Base-by-base conservation (phyloP, 2,113 vertebrate species). In the Eulemur macaco region DNA sequence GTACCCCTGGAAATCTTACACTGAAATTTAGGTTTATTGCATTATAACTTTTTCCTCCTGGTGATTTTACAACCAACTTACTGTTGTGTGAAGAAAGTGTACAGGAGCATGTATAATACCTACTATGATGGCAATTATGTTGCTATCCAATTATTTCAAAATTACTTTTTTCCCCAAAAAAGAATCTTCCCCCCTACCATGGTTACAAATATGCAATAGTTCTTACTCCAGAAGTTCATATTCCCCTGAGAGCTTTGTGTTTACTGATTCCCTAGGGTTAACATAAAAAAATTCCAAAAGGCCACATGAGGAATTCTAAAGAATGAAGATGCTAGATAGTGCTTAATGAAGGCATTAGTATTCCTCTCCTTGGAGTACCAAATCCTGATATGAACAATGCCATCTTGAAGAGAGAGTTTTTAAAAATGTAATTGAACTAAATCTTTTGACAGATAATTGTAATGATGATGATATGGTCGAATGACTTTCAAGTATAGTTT, bases 371-470 rank as follows among this genome's bases (percentile, higher is more conserved):
- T 86, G 6, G 92, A 98, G 91, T 95, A 96, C 83, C 76, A 98
- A 98, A 97, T 96, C 97, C 96, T 96, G 86, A 96, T 96, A 96
- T 81, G 81, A 97, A 90, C 83, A 97, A 88, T 96, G 94, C 97
- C 95, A 98, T 97, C 96, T 96, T 98, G 97, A 98, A 92, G 98
- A 97, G 86, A 96, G 20, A 94, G 87, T 87, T 97, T 94, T 97
- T 80, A 93, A 96, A 96, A 97, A 98, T 86, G 83, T 98, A 98
- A 98, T 97, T 98, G 98, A 98, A 98, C 97, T 97, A 98, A 98
- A 98, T 98, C 94, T 98, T 98, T 96, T 97, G 95, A 98, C 95
- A 98, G 96, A 96, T 98, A 98, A 98, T 97, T 98, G 96, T 96
- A 98, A 98, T 96, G 92, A 98, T 97, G 97, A 98, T 96, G 96